Base-by-base conservation (phyloP, 2,113 vertebrate genomes). In the Xiphias gladius region DNA sequence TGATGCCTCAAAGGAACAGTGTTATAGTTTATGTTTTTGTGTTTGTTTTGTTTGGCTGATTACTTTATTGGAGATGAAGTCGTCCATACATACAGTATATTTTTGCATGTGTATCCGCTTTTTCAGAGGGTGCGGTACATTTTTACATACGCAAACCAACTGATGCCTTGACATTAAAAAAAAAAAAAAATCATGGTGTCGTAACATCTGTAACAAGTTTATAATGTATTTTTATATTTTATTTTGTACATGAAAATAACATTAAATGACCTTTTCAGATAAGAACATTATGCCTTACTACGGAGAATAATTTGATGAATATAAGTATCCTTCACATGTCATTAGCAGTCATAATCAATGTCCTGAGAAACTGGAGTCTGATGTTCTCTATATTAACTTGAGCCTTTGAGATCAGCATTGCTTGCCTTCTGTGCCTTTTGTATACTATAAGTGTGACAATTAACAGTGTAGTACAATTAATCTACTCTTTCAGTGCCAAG, bases 141-240 rank as follows among this genome's bases (percentile, higher is more conserved):
- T 80, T 84, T 87, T 57, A 80, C 67, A 73, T 93, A 96, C 95
- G 93, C 94, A 80, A 88, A 88, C 96, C 96, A 96, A 96, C 94
- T 94, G 96, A 96, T 97, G 97, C 97, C 96, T 97, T 97, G 95
- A 95, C 95, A 94, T 96, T 70, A 96, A 94, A 96, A n/a, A 76
- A 96, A 96, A 70, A 93, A 96, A 95, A 96, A 88, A 94, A 95
- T 94, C 94, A 95, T 96, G 95, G 96, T 89, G 88, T 77, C 95
- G 93, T 97, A 98, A 97, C 97, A 96, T 96, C 96, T 98, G 97
- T 98, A 98, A 98, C 97, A 97, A 96, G 95, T 98, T 98, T 97
- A 97, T 97, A 97, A 97, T 99, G 97, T 99, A 98, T 99, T 99
- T 99, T 99, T 99, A 97, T 99, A 99, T 98, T 96, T 97, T 96